These are phyloP conservation scores for Noctua comes DNA, from an alignment of 2,888 invertebrate species.

Conservation along the genomic window DNA sequence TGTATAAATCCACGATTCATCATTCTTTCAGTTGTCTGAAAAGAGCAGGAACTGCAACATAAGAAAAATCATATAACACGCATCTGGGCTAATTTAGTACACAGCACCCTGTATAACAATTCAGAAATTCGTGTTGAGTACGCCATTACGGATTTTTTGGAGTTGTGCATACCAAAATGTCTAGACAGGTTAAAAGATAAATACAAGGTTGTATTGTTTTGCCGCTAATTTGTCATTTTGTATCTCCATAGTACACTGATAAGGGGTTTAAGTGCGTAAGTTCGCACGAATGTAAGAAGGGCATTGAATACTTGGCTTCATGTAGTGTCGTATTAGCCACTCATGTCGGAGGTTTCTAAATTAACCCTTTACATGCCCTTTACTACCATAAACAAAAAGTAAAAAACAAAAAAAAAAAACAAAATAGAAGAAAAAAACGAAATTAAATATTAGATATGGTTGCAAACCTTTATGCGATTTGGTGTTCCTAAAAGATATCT, in stretches of 20 bases:
- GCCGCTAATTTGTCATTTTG: conserved; percentile 16
- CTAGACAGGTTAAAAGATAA: conserved; percentile 15
- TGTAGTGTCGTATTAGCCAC: not conserved
- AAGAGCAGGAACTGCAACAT: too few relatives aligned
- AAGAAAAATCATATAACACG: too few relatives aligned
- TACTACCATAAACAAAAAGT: not conserved
- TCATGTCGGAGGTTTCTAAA: not conserved
- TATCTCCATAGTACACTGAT: conserved; percentile 1
- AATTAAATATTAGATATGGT: not conserved
- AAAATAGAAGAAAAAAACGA: not conserved
- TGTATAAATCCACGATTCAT: too few relatives aligned
- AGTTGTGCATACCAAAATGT: conserved; percentile 10
- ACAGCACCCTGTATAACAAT: not conserved
- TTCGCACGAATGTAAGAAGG: not conserved
- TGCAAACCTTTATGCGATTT: not conserved
- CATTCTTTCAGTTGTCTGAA: too few relatives aligned
- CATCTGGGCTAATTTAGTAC: not conserved
- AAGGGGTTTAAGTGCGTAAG: not conserved
- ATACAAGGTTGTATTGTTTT: conserved; percentile 22
- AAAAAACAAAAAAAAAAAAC: too few relatives aligned
- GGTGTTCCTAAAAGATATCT: too few relatives aligned
- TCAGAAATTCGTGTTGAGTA: too few relatives aligned
- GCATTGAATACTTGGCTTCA: not conserved
- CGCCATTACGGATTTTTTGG: not conserved
- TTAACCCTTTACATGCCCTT: not conserved